Conservation (phyloP, 2,888 invertebrate genomes). For the Leptinotarsa rubiginosa region DNA sequence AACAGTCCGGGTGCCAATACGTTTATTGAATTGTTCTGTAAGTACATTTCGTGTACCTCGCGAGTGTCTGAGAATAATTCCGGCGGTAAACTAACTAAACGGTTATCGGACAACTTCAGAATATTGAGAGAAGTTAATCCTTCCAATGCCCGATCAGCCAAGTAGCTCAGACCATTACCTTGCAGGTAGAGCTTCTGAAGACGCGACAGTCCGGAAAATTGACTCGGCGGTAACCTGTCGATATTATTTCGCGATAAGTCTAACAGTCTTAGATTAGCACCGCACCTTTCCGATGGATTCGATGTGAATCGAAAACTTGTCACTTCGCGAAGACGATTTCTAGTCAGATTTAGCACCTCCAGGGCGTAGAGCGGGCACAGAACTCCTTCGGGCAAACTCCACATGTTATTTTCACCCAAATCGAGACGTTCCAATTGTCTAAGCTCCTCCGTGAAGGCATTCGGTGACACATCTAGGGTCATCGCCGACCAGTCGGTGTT, state of each 20-base stretch:
- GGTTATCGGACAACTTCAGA: constrained; percentile 84
- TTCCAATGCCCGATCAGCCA: constrained; percentile 83
- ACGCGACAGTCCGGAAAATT: constrained; percentile 77
- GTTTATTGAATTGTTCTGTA: constrained; percentile 85
- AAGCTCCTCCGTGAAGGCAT: constrained; percentile 81
- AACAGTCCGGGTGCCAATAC: constrained; percentile 85
- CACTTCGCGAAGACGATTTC: constrained; percentile 82
- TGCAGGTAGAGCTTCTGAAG: constrained; percentile 81
- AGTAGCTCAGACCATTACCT: constrained; percentile 79
- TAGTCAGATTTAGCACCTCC: constrained; percentile 82
- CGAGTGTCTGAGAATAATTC: constrained; percentile 84
- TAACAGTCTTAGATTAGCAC: constrained; percentile 76
- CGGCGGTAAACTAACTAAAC: constrained; percentile 82
- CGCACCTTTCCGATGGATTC: constrained; percentile 76
- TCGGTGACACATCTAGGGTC: constrained; percentile 80
- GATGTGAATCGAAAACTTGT: constrained; percentile 76
- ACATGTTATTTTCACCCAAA: constrained; percentile 84
- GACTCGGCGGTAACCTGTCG: constrained; percentile 78
- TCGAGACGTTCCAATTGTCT: constrained; percentile 80
- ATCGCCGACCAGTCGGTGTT: constrained; percentile 87
- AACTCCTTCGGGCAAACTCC: constrained; percentile 81
- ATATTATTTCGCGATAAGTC: constrained; percentile 85
- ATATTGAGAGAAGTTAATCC: constrained; percentile 79
- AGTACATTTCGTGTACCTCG: constrained; percentile 82
- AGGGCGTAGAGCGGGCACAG: constrained; percentile 81